Evolutionary conservation across 2,888 invertebrate species (phyloP).

Genomic region (Homarus gammarus): DNA sequence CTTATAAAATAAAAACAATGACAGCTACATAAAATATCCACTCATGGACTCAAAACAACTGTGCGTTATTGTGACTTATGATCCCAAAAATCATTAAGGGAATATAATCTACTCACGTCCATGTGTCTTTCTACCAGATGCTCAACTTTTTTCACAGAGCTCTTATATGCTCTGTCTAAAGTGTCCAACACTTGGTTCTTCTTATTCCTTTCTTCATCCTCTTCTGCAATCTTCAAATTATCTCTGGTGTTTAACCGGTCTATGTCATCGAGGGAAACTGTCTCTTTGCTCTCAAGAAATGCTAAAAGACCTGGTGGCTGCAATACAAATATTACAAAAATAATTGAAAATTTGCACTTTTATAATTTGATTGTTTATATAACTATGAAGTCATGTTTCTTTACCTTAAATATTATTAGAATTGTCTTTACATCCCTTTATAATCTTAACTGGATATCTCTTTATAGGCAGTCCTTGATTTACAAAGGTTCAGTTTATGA

Average conservation of each 20-base stretch:
- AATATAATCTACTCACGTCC: slow-evolving; percentile 82
- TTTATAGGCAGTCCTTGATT: too few species aligned
- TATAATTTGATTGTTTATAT: too few species aligned
- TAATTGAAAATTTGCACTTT: too few species aligned
- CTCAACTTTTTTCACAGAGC: slow-evolving; percentile 81
- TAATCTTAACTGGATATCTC: too few species aligned
- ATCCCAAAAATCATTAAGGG: neutral
- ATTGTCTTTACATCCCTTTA: too few species aligned
- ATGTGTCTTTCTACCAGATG: slow-evolving; percentile 91
- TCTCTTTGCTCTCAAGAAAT: slow-evolving; percentile 92
- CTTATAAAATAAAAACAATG: neutral
- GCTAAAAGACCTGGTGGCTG: slow-evolving; percentile 94
- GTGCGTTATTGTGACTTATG: neutral
- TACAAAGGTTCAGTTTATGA: too few species aligned
- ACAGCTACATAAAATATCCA: neutral
- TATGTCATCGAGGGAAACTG: slow-evolving; percentile 84
- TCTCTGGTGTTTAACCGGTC: slow-evolving; percentile 85
- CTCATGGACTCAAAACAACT: neutral
- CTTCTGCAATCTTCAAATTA: slow-evolving; percentile 94
- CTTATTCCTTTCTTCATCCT: slow-evolving; percentile 68
- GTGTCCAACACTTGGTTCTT: slow-evolving; percentile 70
- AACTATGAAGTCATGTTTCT: too few species aligned
- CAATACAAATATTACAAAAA: neutral
- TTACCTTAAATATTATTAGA: too few species aligned
- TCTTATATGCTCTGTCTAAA: slow-evolving; percentile 75